A percentile compares a stretch with the other conserved stretches of the same genome.
Evolutionary conservation across 1,140 invertebrate genomes (phyloP).

Genomic region (Archegozetes longisetosus): DNA sequence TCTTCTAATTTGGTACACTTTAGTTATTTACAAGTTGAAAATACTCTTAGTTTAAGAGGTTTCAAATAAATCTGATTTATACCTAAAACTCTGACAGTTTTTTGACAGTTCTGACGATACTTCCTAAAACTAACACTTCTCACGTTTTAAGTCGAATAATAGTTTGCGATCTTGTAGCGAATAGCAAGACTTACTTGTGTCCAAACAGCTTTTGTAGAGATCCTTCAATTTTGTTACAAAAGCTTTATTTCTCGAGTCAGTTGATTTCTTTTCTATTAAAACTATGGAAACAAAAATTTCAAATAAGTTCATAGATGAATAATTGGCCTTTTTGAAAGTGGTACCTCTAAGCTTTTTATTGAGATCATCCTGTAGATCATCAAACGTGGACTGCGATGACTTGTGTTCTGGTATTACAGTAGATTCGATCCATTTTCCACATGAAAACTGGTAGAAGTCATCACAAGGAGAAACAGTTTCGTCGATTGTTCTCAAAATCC

Average conservation of each 20-base stretch:
- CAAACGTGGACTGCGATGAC: slow-evolving; percentile 57
- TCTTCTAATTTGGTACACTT: too few species aligned
- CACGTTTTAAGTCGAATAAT: too few species aligned
- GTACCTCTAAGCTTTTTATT: slow-evolving; percentile 46
- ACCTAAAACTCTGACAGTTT: too few species aligned
- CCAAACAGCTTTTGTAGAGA: slow-evolving; percentile 69
- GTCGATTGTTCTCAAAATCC: slow-evolving; percentile 52
- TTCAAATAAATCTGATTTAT: too few species aligned
- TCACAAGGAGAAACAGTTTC: slow-evolving; percentile 54
- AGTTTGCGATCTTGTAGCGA: too few species aligned
- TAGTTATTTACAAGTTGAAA: too few species aligned
- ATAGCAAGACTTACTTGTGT: slow-evolving; percentile 65
- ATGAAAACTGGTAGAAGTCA: slow-evolving; percentile 63
- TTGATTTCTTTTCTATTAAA: too few species aligned
- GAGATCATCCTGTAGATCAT: slow-evolving; percentile 55
- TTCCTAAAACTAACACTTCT: too few species aligned
- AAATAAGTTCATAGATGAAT: neutral
- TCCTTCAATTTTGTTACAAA: slow-evolving; percentile 57
- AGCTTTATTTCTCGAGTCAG: slow-evolving; percentile 33
- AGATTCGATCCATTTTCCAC: slow-evolving; percentile 46
- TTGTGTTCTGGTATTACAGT: slow-evolving; percentile 55
- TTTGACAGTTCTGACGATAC: too few species aligned
- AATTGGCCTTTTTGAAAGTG: neutral
- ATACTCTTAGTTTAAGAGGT: too few species aligned
- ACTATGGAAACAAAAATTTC: too few species aligned